These are phyloP conservation scores for Vespertilio murinus DNA, from an alignment of 2,797 vertebrate species.

Conservation along the genomic window DNA sequence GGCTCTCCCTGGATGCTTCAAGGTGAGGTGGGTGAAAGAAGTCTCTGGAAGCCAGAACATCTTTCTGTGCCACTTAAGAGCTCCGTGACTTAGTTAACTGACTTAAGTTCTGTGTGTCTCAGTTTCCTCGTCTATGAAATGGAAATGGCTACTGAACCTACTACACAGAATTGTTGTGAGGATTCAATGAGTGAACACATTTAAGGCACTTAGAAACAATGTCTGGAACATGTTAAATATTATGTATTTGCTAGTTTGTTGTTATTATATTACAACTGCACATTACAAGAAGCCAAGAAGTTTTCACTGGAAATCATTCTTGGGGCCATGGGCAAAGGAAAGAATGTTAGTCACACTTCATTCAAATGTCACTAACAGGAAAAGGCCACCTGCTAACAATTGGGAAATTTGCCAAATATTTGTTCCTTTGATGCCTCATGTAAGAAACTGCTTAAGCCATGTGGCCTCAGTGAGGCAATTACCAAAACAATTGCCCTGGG, in stretches of 20 bases:
- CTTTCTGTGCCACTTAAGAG: not conserved
- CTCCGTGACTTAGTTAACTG: not conserved
- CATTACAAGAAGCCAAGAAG: slow-evolving; percentile 23
- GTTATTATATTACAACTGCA: not conserved
- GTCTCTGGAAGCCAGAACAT: not conserved
- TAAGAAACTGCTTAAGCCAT: slow-evolving; percentile 19
- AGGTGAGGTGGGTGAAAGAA: not conserved
- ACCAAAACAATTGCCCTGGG: not conserved
- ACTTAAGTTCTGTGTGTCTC: not conserved
- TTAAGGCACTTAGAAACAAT: not conserved
- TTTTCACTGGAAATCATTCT: slow-evolving; percentile 27
- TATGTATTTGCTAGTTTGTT: not conserved
- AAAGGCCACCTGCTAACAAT: slow-evolving; percentile 16
- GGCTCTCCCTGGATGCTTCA: not conserved
- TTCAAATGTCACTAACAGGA: slow-evolving; percentile 46
- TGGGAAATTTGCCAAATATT: slow-evolving; percentile 50
- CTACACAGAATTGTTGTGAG: not conserved
- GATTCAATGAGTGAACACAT: not conserved
- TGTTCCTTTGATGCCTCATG: slow-evolving; percentile 41
- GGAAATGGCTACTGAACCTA: not conserved
- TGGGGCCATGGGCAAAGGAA: slow-evolving; percentile 34
- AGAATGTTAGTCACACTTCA: slow-evolving; percentile 44
- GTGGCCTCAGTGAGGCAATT: not conserved
- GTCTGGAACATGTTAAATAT: slow-evolving; percentile 13
- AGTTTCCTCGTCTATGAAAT: slow-evolving; percentile 23